A percentile compares a stretch with the other conserved stretches of the same genome.
These are phyloP conservation scores for Miniopterus natalensis DNA, from an alignment of 2,113 vertebrate genomes.

Conservation along the genomic window DNA sequence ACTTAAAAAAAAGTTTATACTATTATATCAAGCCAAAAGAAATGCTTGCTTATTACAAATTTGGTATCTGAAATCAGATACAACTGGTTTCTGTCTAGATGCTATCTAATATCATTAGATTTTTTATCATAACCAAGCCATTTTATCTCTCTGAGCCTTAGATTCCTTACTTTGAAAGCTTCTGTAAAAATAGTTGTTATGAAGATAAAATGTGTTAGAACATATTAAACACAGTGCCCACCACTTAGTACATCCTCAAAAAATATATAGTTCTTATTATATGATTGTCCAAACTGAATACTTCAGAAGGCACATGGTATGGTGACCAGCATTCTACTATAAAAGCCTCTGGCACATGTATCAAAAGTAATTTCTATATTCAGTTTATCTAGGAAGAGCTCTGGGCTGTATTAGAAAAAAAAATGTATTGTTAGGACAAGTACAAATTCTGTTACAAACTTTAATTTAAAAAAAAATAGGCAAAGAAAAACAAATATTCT, in stretches of 20 bases:
- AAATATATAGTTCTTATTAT: neutral
- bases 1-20: neutral
- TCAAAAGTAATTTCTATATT: neutral
- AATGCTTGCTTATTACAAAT: neutral
- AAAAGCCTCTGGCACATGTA: neutral
- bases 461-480: neutral
- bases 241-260: neutral
- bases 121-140: neutral
- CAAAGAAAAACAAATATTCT: neutral
- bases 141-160: neutral
- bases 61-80: slow-evolving; percentile 17
- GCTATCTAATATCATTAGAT: neutral
- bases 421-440: neutral
- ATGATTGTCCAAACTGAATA: neutral
- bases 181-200: neutral
- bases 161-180: neutral
- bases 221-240: neutral
- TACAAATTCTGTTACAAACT: neutral
- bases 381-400: neutral
- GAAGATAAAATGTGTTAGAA: neutral
- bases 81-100: neutral
- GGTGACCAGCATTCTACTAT: neutral
- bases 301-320: neutral
- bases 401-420: neutral
- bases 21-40: neutral